Conservation (phyloP, 2,113 vertebrate genomes). For the Aspidoscelis tigris region DNA sequence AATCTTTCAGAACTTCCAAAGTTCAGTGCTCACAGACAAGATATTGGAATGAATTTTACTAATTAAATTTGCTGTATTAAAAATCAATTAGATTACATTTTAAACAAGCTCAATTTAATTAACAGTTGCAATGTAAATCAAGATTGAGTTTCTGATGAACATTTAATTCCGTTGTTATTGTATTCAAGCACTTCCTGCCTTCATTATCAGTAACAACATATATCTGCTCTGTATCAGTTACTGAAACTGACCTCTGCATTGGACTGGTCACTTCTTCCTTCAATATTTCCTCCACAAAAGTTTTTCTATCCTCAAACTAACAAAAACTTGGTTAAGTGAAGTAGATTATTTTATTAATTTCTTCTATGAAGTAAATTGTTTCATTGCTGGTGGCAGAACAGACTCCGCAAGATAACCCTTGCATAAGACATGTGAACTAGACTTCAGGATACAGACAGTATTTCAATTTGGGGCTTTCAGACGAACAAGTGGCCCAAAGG, state of each 20-base stretch:
- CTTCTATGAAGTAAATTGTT: not conserved
- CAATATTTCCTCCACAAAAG: constrained; percentile 44
- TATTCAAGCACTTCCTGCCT: constrained; percentile 33
- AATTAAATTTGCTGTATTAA: constrained; percentile 41
- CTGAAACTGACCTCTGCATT: not conserved
- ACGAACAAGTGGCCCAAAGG: not conserved
- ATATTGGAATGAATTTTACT: constrained; percentile 9
- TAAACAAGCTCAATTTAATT: constrained; percentile 52
- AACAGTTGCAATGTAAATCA: constrained; percentile 1
- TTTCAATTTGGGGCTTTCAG: not conserved
- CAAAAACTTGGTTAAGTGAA: constrained; percentile 64
- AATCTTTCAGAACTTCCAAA: constrained; percentile 18
- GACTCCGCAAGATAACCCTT: not conserved
- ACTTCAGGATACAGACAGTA: not conserved
- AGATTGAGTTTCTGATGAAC: constrained; percentile 26
- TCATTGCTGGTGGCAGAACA: not conserved
- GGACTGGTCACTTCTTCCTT: constrained; percentile 38
- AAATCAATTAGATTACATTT: constrained; percentile 26
- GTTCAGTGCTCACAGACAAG: constrained; percentile 7
- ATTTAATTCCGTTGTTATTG: constrained; percentile 14
- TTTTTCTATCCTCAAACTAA: constrained; percentile 48
- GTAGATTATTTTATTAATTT: constrained; percentile 14
- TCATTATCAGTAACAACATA: constrained; percentile 12
- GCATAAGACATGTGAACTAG: not conserved
- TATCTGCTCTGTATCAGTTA: constrained; percentile 43